Percentiles rank a stretch among this genome's conserved stretches.
These are phyloP conservation scores for Brachylomia viminalis DNA, from an alignment of 2,888 invertebrate genomes.

Conservation along the genomic window DNA sequence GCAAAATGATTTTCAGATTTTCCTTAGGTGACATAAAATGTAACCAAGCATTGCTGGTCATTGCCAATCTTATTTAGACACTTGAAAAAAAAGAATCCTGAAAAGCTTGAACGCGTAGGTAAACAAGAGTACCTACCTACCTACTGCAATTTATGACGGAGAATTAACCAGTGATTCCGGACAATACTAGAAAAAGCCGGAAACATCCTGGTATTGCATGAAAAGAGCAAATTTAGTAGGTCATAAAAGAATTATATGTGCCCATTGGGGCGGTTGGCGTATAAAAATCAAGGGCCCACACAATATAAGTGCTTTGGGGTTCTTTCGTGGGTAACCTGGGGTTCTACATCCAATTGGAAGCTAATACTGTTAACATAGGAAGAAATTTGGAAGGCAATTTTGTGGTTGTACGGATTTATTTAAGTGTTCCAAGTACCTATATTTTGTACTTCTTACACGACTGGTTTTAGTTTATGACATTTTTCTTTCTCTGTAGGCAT, in stretches of 20 bases:
- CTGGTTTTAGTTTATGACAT: not conserved
- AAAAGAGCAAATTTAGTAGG: slow-evolving; percentile 56
- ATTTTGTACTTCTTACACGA: not conserved
- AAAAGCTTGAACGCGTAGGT: not conserved
- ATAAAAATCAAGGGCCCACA: slow-evolving; percentile 48
- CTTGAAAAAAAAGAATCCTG: not conserved
- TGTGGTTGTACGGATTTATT: slow-evolving; percentile 38
- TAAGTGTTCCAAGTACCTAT: not conserved
- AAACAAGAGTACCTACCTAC: not conserved
- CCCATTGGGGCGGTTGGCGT: slow-evolving; percentile 25
- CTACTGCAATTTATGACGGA: slow-evolving; percentile 14
- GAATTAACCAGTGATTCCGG: slow-evolving; percentile 42
- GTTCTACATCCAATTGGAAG: slow-evolving; percentile 46
- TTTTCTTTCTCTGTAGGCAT: not conserved
- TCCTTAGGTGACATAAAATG: not conserved
- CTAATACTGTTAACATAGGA: slow-evolving; percentile 32
- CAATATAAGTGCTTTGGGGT: slow-evolving; percentile 37
- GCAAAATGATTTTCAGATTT: not conserved
- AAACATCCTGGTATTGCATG: slow-evolving; percentile 48
- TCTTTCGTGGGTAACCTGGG: slow-evolving; percentile 14
- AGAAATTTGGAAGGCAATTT: slow-evolving; percentile 36
- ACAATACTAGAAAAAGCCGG: slow-evolving; percentile 40
- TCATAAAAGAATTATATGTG: slow-evolving; percentile 58
- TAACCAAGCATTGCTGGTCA: slow-evolving; percentile 4
- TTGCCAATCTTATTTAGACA: not conserved